These are phyloP conservation scores for Rhea pennata DNA, from an alignment of 2,113 vertebrate species.

Conservation along the genomic window DNA sequence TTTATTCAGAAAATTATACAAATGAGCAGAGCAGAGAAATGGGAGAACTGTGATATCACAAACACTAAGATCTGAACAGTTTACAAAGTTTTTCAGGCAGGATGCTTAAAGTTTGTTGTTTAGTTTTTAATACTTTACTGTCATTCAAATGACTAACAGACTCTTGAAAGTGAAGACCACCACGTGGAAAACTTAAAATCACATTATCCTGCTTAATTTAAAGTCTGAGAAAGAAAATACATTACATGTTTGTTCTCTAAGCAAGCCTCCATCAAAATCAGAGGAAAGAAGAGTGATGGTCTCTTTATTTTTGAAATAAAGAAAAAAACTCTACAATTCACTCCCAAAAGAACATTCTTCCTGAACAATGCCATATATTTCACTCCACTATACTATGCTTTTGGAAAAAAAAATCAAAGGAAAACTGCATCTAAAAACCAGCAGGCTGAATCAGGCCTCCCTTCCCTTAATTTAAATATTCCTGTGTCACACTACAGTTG, in stretches of 20 bases:
- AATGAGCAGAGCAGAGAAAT: fast-evolving
- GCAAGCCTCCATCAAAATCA: fast-evolving
- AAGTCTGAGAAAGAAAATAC: not conserved
- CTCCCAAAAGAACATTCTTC: not conserved
- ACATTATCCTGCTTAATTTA: not conserved
- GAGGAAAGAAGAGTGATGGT: not conserved
- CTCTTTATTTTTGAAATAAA: no score
- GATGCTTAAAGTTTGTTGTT: not conserved
- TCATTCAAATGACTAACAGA: not conserved
- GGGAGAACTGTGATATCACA: not conserved
- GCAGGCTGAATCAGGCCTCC: fast-evolving
- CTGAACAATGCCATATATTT: fast-evolving
- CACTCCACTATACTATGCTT: fast-evolving
- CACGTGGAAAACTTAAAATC: not conserved
- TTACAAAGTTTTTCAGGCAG: no score
- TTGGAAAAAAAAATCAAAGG: not conserved
- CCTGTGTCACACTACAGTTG: fast-evolving
- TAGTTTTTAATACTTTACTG: not conserved
- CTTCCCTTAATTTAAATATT: not conserved
- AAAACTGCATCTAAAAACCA: fast-evolving
- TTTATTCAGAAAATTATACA: not conserved
- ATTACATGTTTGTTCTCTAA: fast-evolving
- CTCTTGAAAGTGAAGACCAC: not conserved
- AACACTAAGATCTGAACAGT: not conserved
- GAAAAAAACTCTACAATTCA: not conserved